Base-by-base conservation (phyloP, 2,113 vertebrate species). In the Peromyscus californicus region DNA sequence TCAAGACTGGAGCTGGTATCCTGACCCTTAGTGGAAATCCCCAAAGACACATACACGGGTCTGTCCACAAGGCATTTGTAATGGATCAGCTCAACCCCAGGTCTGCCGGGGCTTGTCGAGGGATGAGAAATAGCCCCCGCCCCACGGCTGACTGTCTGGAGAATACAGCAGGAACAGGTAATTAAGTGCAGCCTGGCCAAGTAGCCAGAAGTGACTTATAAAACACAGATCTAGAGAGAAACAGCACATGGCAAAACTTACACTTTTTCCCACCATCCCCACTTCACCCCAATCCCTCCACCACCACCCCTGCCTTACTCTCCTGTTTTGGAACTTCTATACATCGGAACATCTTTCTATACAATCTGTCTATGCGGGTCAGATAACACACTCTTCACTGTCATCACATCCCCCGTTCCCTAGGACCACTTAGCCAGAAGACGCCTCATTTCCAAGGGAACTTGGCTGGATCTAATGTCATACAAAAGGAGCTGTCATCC, bases 101-200 rank as follows among this genome's bases (percentile, higher is more conserved):
- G 90, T 61, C 61, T 3, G 87, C n/a, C 7, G 24, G 1, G 97
- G 91, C 26, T 86, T 95, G 67, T 74, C 88, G 33, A 95, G 95
- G 83, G 78, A 0, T 19, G 45, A 86, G 63, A 10, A 26, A 93
- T 75, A 87, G 95, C 89, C 87, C 87, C 21, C 1, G 94, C 88
- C 95, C 74, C 61, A 5, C 48, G 61, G 42, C 86, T 95, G 29
- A 7, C 93, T 91, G 69, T 57, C 95, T 91, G 92, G 95, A 90
- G 76, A 97, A 94, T 6, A 21, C 22, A 76, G 83, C 9, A 1
- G 12, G 11, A 31, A 74, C 89, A 69, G 63, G 48, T 92, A 96
- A 97, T 96, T 82, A 95, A 97, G 67, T 91, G 69, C 98, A 98
- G 97, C 95, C 96, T 98, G 98, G 90, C 93, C 26, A 0, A 65